Evolutionary conservation across 2,113 vertebrate genomes (phyloP).

Genomic region (Muntiacus muntjak): DNA sequence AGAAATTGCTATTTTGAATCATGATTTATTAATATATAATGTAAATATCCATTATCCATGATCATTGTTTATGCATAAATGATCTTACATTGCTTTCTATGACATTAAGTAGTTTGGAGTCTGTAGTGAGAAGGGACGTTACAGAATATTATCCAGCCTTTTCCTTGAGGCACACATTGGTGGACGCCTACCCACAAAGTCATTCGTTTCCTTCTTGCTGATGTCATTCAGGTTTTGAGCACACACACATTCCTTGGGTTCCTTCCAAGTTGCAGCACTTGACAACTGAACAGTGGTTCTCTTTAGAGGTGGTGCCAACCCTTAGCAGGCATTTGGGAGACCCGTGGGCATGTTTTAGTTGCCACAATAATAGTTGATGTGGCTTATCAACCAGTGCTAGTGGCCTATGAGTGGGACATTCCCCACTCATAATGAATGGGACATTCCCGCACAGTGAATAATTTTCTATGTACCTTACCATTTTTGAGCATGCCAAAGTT

Average conservation of each 20-base stretch:
- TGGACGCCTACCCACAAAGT: neutral
- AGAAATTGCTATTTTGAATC: neutral
- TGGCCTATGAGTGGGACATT: neutral
- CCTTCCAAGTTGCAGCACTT: neutral
- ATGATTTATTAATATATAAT: neutral
- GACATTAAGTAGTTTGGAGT: neutral
- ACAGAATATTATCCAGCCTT: neutral
- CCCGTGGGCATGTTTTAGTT: neutral
- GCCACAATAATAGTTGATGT: neutral
- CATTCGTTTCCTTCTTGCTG: neutral
- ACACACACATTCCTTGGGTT: neutral
- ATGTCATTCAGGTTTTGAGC: neutral
- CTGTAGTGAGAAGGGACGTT: neutral
- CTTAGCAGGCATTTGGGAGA: neutral
- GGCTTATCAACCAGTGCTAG: neutral
- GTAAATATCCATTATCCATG: neutral
- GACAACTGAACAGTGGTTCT: neutral
- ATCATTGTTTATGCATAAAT: slow-evolving; percentile 1
- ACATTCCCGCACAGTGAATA: neutral
- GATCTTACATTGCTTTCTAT: neutral
- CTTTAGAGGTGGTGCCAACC: neutral
- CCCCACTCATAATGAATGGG: neutral
- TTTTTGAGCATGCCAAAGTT: neutral
- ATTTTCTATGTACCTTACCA: neutral
- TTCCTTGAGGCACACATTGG: neutral